Base-by-base conservation (phyloP, 2,113 vertebrate species). In the Artemisiospiza belli region DNA sequence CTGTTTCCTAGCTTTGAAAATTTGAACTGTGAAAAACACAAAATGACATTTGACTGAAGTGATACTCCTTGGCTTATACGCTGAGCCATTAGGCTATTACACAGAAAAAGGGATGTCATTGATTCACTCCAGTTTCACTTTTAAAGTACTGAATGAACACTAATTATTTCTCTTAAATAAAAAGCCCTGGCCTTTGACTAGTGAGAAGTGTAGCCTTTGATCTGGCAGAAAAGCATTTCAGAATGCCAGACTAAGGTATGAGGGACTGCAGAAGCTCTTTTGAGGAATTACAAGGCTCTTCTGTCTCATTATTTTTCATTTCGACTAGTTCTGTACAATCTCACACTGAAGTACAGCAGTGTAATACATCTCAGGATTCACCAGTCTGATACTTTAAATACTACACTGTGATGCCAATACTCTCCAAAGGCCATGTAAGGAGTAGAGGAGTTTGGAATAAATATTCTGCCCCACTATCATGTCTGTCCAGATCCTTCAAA, bases 401-500 rank as follows among this genome's bases (percentile, higher is more conserved):
- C 27, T 59, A 6, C 11, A 41, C 11, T 63, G 44, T 0, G 0
- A 72, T 52, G 17, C 5, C 47, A 79, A 2, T 39, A 37, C 28
- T 49, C 20, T 68, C 35, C 49, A 78, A 89, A 24, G 44, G 33
- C 41, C 20, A 49, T 0, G 2, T 3, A 69, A 28, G 33, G 28
- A 85, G 9, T 28, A 30, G 3, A 41, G 5, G 41, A 85, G 6
- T n/a, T 87, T 91, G 64, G 90, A 72, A 58, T 76, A 73, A 68
- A 73, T 69, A 66, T 74, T 89, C 68, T 55, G 6, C 13, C 15
- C 4, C 4, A 7, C 33, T 75, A 16, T 37, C 25, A 14, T 54
- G 17, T 46, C 49, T 35, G 23, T n/a, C 9, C 51, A 82, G 30
- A 90, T 70, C 33, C 18, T 77, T 92, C 80, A 89, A 94, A 87